phyloP scores from a whole-genome alignment of 2,113 vertebrate species.

The Eulemur rufifrons region DNA sequence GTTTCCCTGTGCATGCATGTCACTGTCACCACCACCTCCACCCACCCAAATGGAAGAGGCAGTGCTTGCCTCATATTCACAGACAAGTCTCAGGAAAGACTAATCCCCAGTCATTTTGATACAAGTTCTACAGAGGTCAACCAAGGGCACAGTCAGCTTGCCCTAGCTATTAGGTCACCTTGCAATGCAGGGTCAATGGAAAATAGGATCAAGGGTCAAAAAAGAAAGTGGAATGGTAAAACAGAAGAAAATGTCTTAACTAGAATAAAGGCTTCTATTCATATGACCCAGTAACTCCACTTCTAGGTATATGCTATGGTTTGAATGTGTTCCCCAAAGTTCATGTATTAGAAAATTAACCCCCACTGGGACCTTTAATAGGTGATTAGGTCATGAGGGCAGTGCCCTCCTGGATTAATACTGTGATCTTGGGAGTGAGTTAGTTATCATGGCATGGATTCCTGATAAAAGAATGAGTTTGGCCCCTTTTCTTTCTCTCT shows the following conservation, averaged over 20 bases:
- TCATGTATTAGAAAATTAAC: background rate
- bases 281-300: background rate
- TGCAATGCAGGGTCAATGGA: background rate
- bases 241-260: background rate
- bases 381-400: background rate
- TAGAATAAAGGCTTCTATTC: background rate
- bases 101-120: background rate
- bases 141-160: background rate
- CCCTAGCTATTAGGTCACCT: background rate
- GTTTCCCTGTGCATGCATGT: accelerated
- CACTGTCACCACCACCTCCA: accelerated
- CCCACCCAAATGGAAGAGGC: background rate
- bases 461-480: background rate
- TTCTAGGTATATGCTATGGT: background rate
- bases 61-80: background rate
- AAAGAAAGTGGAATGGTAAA: background rate
- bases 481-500: background rate
- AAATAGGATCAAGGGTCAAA: background rate
- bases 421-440: background rate
- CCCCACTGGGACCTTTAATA: background rate
- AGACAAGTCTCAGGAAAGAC: background rate
- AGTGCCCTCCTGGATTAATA: background rate
- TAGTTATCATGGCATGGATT: background rate
- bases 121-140: background rate
- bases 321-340: background rate